A percentile compares a stretch with the other conserved stretches of the same genome.
These are phyloP conservation scores for Drosophila rufa DNA, from an alignment of 1,140 invertebrate species.

Conservation along the genomic window DNA sequence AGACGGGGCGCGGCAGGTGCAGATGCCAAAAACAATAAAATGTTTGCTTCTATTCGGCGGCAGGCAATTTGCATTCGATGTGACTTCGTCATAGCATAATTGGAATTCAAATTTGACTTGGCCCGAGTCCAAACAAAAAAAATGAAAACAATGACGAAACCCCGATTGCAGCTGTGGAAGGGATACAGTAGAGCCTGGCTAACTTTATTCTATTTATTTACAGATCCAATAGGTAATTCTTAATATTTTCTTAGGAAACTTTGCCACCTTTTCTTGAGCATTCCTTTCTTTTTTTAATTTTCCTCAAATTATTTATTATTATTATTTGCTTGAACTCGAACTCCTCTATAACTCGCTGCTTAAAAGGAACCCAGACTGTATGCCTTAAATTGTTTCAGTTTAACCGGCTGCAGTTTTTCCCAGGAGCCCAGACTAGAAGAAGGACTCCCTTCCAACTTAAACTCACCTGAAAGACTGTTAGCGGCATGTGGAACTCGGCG, in stretches of 20 bases:
- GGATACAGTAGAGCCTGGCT: constrained; percentile 1
- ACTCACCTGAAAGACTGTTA: constrained; percentile 92
- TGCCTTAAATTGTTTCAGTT: neutral
- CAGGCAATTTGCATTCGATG: constrained; percentile 57
- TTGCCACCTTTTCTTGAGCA: too few relatives aligned
- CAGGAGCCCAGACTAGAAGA: neutral
- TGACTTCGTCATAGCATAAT: constrained; percentile 64
- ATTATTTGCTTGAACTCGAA: neutral
- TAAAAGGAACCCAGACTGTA: neutral
- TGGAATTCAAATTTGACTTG: constrained; percentile 58
- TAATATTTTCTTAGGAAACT: too few relatives aligned
- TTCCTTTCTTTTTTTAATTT: too few relatives aligned
- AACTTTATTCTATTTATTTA: neutral
- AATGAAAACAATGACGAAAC: constrained; percentile 50
- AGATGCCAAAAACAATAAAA: constrained; percentile 63
- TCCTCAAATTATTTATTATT: too few relatives aligned
- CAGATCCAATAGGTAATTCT: too few relatives aligned
- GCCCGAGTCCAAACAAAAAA: constrained; percentile 41
- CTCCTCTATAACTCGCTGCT: neutral
- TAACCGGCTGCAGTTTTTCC: constrained; percentile 2
- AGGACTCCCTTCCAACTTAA: neutral
- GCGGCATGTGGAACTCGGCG: constrained; percentile 91
- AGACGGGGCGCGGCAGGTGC: constrained; percentile 62
- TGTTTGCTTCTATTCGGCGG: constrained; percentile 31
- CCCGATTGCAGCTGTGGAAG: constrained; percentile 53